Evolutionary conservation across 2,113 vertebrate species (phyloP).

Genomic region (Dryoscopus gambensis): DNA sequence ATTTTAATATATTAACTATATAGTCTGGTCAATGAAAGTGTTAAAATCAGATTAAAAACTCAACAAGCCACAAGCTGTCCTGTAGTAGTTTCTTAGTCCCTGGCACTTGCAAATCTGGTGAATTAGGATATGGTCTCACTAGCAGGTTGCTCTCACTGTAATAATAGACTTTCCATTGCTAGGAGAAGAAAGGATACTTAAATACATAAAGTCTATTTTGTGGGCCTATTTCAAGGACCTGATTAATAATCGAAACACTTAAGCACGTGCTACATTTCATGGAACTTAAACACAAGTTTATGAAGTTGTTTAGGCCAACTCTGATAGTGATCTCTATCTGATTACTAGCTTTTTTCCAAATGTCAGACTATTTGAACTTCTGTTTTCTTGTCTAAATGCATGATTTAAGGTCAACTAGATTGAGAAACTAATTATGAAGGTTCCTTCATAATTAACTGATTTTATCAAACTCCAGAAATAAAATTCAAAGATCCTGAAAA

Average conservation of each 20-base stretch:
- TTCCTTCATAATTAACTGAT: constrained; percentile 10
- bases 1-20: constrained; percentile 55
- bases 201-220: background rate
- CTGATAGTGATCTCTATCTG: background rate
- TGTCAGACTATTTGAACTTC: background rate
- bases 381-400: background rate
- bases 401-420: background rate
- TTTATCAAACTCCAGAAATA: background rate
- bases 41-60: constrained; percentile 57
- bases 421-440: background rate
- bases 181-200: background rate
- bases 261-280: background rate
- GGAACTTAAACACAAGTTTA: background rate
- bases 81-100: background rate
- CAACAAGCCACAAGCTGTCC: constrained; percentile 15
- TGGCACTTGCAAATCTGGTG: background rate
- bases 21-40: constrained; percentile 13
- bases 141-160: background rate
- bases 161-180: background rate
- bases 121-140: background rate
- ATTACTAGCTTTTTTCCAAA: background rate
- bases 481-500: background rate
- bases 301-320: background rate
- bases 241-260: background rate
- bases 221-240: background rate